Percentiles rank a stretch among this genome's conserved stretches.
Conservation (phyloP, 1,140 invertebrate species). For the Drosophila pachea region DNA sequence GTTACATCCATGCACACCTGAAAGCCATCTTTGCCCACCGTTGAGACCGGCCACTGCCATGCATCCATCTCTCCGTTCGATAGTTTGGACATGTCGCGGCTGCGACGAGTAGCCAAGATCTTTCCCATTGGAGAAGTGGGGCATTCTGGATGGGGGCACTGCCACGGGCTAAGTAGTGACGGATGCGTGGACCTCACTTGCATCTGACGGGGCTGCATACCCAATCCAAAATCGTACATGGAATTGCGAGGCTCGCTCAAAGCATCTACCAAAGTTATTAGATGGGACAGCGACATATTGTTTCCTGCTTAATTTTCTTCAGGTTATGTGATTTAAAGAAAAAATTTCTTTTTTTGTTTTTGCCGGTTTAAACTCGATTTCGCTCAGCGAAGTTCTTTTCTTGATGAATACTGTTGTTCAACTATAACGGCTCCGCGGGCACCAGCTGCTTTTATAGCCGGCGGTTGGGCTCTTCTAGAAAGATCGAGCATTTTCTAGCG, state of each 20-base stretch:
- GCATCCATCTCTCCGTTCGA: not conserved
- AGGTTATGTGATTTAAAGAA: conserved; percentile 2
- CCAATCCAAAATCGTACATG: conserved; percentile 59
- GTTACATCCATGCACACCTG: conserved; percentile 84
- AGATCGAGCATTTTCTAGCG: conserved; percentile 4
- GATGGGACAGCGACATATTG: conserved; percentile 62
- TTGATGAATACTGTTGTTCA: conserved; percentile 10
- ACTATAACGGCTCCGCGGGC: not conserved
- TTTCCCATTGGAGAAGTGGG: conserved; percentile 48
- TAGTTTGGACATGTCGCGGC: conserved; percentile 31
- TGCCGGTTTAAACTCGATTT: conserved; percentile 9
- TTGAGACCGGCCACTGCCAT: conserved; percentile 9
- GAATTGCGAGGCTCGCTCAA: conserved; percentile 50
- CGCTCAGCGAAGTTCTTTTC: conserved; percentile 10
- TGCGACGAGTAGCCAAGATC: conserved; percentile 38
- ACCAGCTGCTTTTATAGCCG: conserved; percentile 23
- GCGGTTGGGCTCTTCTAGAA: conserved; percentile 10
- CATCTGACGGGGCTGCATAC: conserved; percentile 45
- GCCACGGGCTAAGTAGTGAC: conserved; percentile 43
- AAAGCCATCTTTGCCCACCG: conserved; percentile 16
- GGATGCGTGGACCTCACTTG: conserved; percentile 21
- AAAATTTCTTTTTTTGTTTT: not conserved
- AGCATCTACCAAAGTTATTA: conserved; percentile 56
- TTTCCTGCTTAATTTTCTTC: conserved; percentile 8
- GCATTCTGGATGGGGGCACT: conserved; percentile 52